Base-by-base conservation (phyloP, 2,888 invertebrate genomes). In the Oscheius sp. region DNA sequence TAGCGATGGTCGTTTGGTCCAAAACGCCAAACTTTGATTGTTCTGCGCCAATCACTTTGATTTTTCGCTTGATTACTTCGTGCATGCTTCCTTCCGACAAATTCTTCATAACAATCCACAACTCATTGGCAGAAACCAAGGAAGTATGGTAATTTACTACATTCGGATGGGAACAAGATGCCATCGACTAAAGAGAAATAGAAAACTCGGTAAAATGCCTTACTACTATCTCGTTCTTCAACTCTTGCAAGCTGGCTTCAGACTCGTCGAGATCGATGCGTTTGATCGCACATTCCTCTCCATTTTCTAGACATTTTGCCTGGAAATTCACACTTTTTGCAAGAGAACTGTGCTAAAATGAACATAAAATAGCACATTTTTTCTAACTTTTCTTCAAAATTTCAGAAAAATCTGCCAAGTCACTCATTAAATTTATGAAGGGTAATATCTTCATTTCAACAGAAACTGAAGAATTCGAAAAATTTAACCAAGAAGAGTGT, bases 181-280 rank as follows among this genome's bases (percentile, higher is more conserved):
- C 95, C 97, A 98, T 97, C 8, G 96, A 96, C 90, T 97, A 94
- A 75, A 92, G 90, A 45, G 6, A 48, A 15, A 23, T 29, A 53
- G 5, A 53, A n/a, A 5, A 20, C 15, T 27, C 27, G 17, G 6
- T 20, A 46, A 46, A n/a, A 17, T 12, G 46, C 5, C 6, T 12
- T 12, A 78, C 78, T 69, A 79, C 78, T 53, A 82, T 80, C 55
- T 80, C 80, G 46, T 85, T 86, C 37, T 81, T 80, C 74, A 98
- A 89, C 88, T 97, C 97, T 87, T 98, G 97, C 92, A 98, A 96
- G 70, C 94, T 94, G n/a, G 96, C 97, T 88, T 96, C 96, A 93
- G 96, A 97, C 91, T 97, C 97, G 88, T 98, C 97, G 87, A 99
- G 90, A 88, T 96, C 96, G 86, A 98, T 97, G 86, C 95, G 91